Evolutionary conservation across 2,888 invertebrate species (phyloP), one percentile per base, ranked within the genome.

Genomic region (Ennomos quercinarius): DNA sequence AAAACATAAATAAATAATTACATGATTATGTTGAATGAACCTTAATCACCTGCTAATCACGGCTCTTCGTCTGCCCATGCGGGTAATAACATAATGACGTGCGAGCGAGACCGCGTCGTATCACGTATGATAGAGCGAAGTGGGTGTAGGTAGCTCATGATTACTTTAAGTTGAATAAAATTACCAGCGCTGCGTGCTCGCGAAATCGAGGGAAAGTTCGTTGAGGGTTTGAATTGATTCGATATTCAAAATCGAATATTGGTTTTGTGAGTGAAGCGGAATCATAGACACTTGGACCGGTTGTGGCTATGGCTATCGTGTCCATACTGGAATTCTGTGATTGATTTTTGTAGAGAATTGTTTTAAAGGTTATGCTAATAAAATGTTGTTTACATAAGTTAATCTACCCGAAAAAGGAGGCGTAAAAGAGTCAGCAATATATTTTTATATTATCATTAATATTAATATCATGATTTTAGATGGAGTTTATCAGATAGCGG

Each of bases 1-100:
- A 86, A 86, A 90, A 89, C 89, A 90, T 87, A 90, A 90, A 91
- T 91, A 91, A 91, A 91, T 90, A 90, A 91, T 89, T 87, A 87
- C 87, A 86, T 86, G 89, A 90, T 90, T 89, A 90, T 84, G 83
- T 86, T 87, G 90, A 89, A 91, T 89, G 89, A 83, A 79, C 81
- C 88, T 84, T 91, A 91, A 91, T 91, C 87, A 89, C 81, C 81
- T 81, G 89, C 89, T 91, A 90, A 91, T 91, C 89, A 91, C 86
- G 79, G 86, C 80, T 84, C 84, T 87, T 84, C 83, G 81, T 80
- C 81, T 77, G 77, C 76, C 77, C 76, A 76, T 75, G 70, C 64
- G 71, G 70, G 80, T 91, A 89, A 90, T 91, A 85, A 89, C 88
- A 84, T 90, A 89, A 90, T 89, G 89, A 88, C 64, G 83, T 66